Evolutionary conservation across 2,888 invertebrate genomes (phyloP), one percentile per base, ranked within the genome.

Genomic region (Hirudinaria manillensis): DNA sequence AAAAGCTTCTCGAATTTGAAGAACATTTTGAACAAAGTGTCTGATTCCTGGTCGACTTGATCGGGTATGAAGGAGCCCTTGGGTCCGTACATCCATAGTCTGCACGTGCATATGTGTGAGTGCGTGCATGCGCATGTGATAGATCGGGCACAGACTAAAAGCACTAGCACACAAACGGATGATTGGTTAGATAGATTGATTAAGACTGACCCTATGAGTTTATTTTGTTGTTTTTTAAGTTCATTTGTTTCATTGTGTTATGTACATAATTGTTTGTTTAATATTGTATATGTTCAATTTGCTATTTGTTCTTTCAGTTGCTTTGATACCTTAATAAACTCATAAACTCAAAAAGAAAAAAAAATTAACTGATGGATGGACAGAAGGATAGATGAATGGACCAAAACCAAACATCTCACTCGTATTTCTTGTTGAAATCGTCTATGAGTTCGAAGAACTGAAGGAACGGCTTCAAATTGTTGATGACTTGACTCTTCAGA

Each of bases 21-120:
- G 61, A 96, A 89, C 72, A 90, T 89, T 79, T 94, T 89, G 85
- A 90, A 90, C 79, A 88, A 87, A 79, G 89, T 89, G 67, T 89
- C 89, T 0, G 92, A 90, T 78, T 93, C 93, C 21, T 88, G 86
- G 79, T 96, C 95, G 75, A 97, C 94, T 27, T 89, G 89, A 83
- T 95, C 94, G 0, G 96, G 96, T 83, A 94, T 92, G 81, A 90
- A 90, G 72, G 90, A 89, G 6, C 93, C 92, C 80, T 96, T 91
- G 87, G 91, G 88, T 19, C 89, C 90, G 77, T 89, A 89, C 90
- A 94, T 91, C 96, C 97, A 97, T 3, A 88, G 87, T 75, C 86
- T 76, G 45, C 7, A 21, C 38, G 45, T 51, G 27, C 6, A 29
- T 51, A 16, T 1, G 34, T n/a, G n/a, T 70, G 13, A 38, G 36